Conservation (phyloP, 2,113 vertebrate species). For the Lethenteron camtschaticum region DNA sequence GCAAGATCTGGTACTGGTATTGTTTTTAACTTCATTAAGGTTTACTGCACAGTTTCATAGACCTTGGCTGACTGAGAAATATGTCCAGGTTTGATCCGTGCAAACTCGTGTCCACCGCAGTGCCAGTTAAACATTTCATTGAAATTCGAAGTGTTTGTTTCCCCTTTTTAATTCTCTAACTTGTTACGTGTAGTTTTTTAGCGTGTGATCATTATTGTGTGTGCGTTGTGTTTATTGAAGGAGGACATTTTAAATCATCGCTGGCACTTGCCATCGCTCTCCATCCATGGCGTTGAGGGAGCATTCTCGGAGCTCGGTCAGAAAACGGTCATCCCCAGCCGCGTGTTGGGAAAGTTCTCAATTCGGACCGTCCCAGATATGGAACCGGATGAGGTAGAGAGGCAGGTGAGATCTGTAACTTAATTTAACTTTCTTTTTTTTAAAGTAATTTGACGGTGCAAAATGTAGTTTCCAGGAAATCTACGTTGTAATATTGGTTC, state of each 20-base stretch:
- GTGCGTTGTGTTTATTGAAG: constrained; percentile 18
- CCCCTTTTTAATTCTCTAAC: too few relatives aligned
- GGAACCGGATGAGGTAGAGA: constrained; percentile 34
- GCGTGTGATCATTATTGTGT: not conserved
- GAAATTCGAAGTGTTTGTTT: not conserved
- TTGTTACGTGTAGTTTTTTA: too few relatives aligned
- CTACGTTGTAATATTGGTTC: not conserved
- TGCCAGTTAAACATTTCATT: not conserved
- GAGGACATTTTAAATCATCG: constrained; percentile 51
- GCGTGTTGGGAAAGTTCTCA: constrained; percentile 65
- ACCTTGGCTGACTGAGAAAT: not conserved
- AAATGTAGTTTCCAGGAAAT: not conserved
- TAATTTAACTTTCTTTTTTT: not conserved
- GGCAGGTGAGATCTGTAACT: constrained; percentile 29
- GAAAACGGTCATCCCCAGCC: constrained; percentile 67
- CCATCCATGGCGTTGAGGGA: constrained; percentile 65
- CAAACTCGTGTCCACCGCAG: not conserved
- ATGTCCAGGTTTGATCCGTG: not conserved
- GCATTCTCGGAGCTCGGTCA: constrained; percentile 42
- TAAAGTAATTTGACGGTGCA: not conserved
- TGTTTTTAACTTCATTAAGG: too few relatives aligned
- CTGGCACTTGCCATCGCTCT: constrained; percentile 58
- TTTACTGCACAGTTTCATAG: not conserved
- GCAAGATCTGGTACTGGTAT: too few relatives aligned
- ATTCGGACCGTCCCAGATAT: constrained; percentile 61